Evolutionary conservation across 2,888 invertebrate species (phyloP), one percentile per base, ranked within the genome.

Genomic region (Melipona beecheii): DNA sequence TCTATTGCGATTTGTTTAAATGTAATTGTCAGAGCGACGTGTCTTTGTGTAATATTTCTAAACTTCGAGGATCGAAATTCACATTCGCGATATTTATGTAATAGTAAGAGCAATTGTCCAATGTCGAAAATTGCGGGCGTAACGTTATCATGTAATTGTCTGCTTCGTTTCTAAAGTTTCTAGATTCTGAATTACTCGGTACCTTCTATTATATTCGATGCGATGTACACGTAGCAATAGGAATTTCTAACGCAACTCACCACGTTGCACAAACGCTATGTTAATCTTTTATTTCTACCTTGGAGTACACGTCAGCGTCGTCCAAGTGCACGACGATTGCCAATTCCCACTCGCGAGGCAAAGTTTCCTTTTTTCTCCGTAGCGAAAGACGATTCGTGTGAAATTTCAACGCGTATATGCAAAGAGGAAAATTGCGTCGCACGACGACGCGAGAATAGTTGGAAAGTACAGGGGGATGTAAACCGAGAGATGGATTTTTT

Each of bases 271-370:
- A 56, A n/a, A n/a, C 5, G 2, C 21, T 15, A 24, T 5, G 17
- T 60, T 24, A 6, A 6, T 60, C 24, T 43, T 21, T 19, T 27
- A 17, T 21, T 21, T 17, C 24, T 9, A 24, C n/a, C 24, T 56
- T 24, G 19, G 15, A 62, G 68, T 77, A 71, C 83, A 80, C 68
- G 83, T 73, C 72, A 81, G 36, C 82, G 76, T 81, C 80, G 50
- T 58, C 6, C 19, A 5, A 66, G 56, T 56, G 31, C 49, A 60
- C 2, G 43, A 9, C 43, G 43, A 43, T 52, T 60, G 17, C 17
- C 19, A 50, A 36, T 62, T 13, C 69, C 27, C 27, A 49, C 27
- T 19, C 17, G 24, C 27, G 60, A 60, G 60, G 36, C 50, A 52
- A 54, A 70, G 31, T 31, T 31, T 31, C 4, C 31, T 31, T 31